phyloP scores from a whole-genome alignment of 2,113 vertebrate species.

The Oplegnathus fasciatus region DNA sequence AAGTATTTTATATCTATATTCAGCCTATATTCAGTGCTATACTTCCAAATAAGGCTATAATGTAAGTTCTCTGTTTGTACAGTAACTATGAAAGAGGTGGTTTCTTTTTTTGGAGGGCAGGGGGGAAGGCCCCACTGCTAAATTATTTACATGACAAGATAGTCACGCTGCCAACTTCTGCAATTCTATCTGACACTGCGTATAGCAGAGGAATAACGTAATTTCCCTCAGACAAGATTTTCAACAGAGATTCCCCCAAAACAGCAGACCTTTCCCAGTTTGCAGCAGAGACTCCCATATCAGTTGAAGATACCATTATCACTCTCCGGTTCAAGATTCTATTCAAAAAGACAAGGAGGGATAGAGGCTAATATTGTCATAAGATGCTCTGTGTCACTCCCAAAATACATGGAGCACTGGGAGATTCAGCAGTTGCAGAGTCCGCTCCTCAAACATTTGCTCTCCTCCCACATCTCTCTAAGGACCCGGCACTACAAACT shows the following conservation, averaged over 20 bases:
- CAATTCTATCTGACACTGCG: constrained; percentile 57
- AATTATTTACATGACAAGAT: constrained; percentile 76
- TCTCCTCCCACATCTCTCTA: constrained; percentile 76
- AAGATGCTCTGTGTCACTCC: constrained; percentile 73
- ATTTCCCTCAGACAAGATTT: constrained; percentile 75
- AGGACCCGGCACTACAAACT: constrained; percentile 71
- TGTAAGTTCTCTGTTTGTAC: constrained; percentile 17
- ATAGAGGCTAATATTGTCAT: constrained; percentile 79
- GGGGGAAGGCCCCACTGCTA: constrained; percentile 36
- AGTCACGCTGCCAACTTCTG: constrained; percentile 68
- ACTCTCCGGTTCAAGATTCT: constrained; percentile 67
- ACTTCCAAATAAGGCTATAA: constrained; percentile 25
- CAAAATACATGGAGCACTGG: constrained; percentile 68
- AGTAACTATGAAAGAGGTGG: constrained; percentile 9
- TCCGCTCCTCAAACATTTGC: constrained; percentile 80
- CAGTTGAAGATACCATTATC: constrained; percentile 71
- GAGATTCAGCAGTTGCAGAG: constrained; percentile 69
- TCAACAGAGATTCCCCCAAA: constrained; percentile 63
- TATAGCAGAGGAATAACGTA: constrained; percentile 65
- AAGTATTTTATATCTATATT: constrained; percentile 1
- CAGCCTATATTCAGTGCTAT: neutral
- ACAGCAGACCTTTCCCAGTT: constrained; percentile 62
- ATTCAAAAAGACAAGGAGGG: constrained; percentile 68
- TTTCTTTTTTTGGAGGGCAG: constrained; percentile 27
- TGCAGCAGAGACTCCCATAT: constrained; percentile 64